phyloP scores from a whole-genome alignment of 2,797 vertebrate genomes.

The Phylloscopus collybita region DNA sequence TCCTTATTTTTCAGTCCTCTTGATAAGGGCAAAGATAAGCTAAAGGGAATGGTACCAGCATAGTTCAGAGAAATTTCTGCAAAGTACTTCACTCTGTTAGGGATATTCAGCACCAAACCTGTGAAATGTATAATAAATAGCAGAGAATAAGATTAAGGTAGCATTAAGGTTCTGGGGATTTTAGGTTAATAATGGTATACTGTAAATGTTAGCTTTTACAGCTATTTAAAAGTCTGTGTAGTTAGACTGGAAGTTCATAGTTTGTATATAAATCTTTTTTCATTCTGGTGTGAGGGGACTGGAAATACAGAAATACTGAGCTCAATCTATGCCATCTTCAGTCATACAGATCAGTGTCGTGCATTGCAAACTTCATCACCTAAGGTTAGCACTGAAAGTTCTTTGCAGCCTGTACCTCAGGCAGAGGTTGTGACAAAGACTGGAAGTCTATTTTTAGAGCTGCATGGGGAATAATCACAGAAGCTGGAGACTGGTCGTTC shows the following conservation, averaged over 20 bases:
- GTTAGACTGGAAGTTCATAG: background rate
- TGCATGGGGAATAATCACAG: background rate
- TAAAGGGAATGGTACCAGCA: background rate
- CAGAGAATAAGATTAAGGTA: background rate
- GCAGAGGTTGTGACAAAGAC: constrained; percentile 8
- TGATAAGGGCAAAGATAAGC: background rate
- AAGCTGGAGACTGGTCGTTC: background rate
- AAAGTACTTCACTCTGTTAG: background rate
- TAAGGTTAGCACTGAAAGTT: background rate
- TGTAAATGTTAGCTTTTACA: background rate
- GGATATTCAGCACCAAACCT: background rate
- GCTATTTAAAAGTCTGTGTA: background rate
- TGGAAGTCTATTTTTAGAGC: constrained; percentile 21
- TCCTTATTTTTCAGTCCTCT: background rate
- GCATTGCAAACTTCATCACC: background rate
- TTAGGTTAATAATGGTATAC: background rate
- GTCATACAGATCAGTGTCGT: background rate
- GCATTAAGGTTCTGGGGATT: background rate
- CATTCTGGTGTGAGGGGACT: background rate
- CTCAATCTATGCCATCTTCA: background rate
- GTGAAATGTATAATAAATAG: background rate
- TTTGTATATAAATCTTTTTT: background rate
- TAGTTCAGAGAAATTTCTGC: background rate
- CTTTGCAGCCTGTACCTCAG: background rate
- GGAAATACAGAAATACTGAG: background rate